Conservation (phyloP, 2,797 vertebrate genomes). For the Hafferia zeledoni region DNA sequence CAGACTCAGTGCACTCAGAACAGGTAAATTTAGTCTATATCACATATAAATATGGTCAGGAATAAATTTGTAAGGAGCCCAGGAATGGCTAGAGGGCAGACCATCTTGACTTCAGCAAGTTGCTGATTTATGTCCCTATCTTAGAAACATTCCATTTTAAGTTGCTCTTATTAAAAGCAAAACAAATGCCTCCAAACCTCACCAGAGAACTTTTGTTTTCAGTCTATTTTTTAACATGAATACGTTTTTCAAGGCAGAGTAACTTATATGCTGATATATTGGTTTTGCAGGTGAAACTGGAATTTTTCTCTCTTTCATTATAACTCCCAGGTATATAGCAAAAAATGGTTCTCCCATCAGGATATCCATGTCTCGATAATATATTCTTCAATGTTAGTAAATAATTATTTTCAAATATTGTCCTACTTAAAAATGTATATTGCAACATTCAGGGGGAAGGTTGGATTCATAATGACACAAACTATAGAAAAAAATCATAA, state of each 20-base stretch:
- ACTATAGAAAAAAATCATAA: neutral
- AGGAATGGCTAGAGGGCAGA: neutral
- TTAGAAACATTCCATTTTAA: neutral
- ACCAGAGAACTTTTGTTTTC: neutral
- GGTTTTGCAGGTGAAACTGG: neutral
- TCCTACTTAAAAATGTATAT: neutral
- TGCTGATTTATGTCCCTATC: neutral
- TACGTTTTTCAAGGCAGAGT: neutral
- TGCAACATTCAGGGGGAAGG: neutral
- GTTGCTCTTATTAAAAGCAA: neutral
- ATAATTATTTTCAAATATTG: neutral
- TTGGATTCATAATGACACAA: neutral
- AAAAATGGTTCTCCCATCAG: neutral
- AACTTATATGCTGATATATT: neutral
- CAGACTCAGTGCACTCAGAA: neutral
- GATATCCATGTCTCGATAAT: neutral
- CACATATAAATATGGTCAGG: neutral
- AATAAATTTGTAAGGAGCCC: neutral
- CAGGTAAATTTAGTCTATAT: neutral
- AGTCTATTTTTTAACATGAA: neutral
- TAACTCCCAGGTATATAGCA: neutral
- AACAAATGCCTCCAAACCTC: rapidly evolving
- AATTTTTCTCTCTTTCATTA: neutral
- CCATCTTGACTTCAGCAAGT: neutral
- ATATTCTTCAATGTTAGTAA: neutral